Percentiles rank a stretch among this genome's conserved stretches.
Conservation (phyloP, 2,888 invertebrate species). For the Chrysolina americana region DNA sequence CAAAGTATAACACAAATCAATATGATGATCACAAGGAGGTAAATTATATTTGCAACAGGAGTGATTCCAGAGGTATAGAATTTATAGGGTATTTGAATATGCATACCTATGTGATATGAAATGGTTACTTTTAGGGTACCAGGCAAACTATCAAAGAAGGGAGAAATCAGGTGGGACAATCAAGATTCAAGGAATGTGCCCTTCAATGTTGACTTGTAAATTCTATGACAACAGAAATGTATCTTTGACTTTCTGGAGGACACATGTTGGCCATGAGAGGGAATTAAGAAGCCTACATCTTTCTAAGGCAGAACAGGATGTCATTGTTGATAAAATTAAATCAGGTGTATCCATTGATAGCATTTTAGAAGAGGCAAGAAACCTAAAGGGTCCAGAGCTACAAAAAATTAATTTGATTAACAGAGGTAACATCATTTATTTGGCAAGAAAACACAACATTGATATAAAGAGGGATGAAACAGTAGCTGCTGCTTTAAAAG, state of each 20-base stretch:
- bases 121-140: constrained; percentile 17
- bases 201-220: constrained; percentile 36
- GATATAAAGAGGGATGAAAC: constrained; percentile 35
- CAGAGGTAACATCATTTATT: constrained; percentile 36
- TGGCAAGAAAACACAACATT: constrained; percentile 43
- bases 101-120: not conserved
- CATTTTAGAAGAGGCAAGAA: constrained; percentile 45
- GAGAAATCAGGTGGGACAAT: constrained; percentile 42
- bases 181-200: constrained; percentile 36
- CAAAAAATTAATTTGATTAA: constrained; percentile 40
- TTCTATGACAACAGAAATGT: constrained; percentile 36
- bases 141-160: constrained; percentile 27
- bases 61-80: constrained; percentile 35
- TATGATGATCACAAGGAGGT: not conserved
- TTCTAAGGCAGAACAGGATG: constrained; percentile 41
- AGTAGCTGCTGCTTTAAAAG: too few species aligned
- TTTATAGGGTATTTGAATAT: constrained; percentile 7
- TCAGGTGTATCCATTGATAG: constrained; percentile 36
- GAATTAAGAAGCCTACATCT: constrained; percentile 45
- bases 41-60: constrained; percentile 42
- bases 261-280: constrained; percentile 47
- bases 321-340: constrained; percentile 37
- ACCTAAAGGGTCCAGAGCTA: constrained; percentile 29
- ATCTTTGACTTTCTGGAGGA: constrained; percentile 42
- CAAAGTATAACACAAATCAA: not conserved